Evolutionary conservation across 2,888 invertebrate genomes (phyloP), one percentile per base, ranked within the genome.

Genomic region (Octodonta nipae): DNA sequence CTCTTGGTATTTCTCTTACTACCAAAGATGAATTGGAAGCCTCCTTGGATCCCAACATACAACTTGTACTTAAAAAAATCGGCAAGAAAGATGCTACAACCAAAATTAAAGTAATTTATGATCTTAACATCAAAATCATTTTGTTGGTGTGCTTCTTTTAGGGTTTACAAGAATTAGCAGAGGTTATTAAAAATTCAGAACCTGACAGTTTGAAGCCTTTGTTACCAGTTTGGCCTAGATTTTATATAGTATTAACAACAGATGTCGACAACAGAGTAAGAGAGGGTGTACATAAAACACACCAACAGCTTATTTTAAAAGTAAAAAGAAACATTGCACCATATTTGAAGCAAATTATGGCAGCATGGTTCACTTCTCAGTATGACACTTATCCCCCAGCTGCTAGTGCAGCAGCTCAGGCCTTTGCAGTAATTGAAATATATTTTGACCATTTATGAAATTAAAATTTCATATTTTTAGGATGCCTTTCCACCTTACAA

Each of bases 1-100:
- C 62, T 70, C 41, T 62, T 67, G 39, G 69, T 4, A 65, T 71
- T 45, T 48, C 56, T 54, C 34, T 61, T 49, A 36, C 58, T 46
- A 43, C 65, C 20, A 66, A 68, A 15, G 73, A 77, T 26, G 78
- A 82, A 32, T 61, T 75, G n/a, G 75, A 78, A 36, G 61, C 65
- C 5, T 67, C 64, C 34, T 63, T 88, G 2, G 78, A 78, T 51
- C 66, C 76, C 1, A 79, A 79, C 52, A 79, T 84, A 50, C 77
- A 83, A 43, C 59, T 91, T 28, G 76, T 81, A 28, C 64, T 92
- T 34, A 82, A 86, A 46, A 91, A 89, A 60, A 76, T 92, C 60
- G 75, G 75, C 33, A 93, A 93, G 56, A 89, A 87, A 55, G 91
- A 92, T 66, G 73, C 81, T 1, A 78, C 81, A 2, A 93, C 93